These are phyloP conservation scores for Orthosia gothica DNA, from an alignment of 2,888 invertebrate genomes.

Conservation along the genomic window DNA sequence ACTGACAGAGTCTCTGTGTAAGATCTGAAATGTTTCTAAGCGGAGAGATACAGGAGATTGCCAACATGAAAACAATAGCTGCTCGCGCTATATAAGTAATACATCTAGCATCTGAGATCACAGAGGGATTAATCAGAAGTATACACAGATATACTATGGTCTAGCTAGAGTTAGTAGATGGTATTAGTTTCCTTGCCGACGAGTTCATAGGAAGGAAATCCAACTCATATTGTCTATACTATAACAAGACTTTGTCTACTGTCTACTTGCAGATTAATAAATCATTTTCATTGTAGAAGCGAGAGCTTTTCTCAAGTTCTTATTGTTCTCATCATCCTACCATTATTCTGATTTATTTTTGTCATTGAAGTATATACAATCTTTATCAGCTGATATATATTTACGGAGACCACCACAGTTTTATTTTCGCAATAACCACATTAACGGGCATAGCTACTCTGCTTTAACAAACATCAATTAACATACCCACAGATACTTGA, in stretches of 20 bases:
- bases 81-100: neutral
- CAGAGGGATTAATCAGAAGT: slow-evolving; percentile 20
- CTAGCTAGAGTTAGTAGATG: neutral
- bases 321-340: neutral
- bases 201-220: neutral
- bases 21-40: slow-evolving; percentile 13
- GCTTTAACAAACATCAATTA: slow-evolving; percentile 22
- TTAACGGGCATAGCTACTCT: neutral
- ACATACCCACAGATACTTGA: slow-evolving; percentile 15
- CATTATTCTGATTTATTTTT: neutral
- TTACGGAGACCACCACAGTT: no score
- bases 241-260: neutral
- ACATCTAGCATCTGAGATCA: slow-evolving; percentile 12
- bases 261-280: no score
- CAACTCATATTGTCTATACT: slow-evolving; percentile 2
- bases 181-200: neutral
- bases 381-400: neutral
- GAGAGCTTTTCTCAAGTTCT: neutral
- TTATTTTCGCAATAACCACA: neutral
- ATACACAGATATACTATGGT: neutral
- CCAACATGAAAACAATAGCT: slow-evolving; percentile 8
- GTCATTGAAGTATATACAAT: neutral
- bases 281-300: no score
- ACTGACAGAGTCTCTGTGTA: neutral
- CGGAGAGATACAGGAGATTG: slow-evolving; percentile 11